A percentile compares a stretch with the other conserved stretches of the same genome.
Evolutionary conservation across 2,888 invertebrate species (phyloP).

Genomic region (Chrysolina haemoptera): DNA sequence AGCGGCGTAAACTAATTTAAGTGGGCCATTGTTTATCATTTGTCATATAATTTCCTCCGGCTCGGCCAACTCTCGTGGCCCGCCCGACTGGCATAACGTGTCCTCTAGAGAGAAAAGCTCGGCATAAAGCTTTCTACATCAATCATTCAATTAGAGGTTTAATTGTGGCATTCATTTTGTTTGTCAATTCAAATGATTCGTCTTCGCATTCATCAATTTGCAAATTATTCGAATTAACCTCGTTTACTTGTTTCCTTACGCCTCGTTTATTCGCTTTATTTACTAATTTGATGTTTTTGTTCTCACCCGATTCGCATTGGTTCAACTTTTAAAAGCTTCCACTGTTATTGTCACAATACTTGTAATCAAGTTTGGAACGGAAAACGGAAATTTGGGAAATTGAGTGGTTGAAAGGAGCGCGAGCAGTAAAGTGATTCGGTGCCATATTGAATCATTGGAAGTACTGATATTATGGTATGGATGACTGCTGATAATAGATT

Average conservation of each 20-base stretch:
- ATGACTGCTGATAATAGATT: no score
- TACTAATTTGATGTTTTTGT: slow-evolving; percentile 51
- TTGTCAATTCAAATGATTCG: slow-evolving; percentile 67
- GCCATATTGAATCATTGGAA: no score
- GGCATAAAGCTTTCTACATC: slow-evolving; percentile 63
- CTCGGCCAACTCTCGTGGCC: slow-evolving; percentile 44
- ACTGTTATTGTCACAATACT: slow-evolving; percentile 28
- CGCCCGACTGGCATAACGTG: slow-evolving; percentile 44
- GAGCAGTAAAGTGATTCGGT: no score
- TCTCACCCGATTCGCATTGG: slow-evolving; percentile 38
- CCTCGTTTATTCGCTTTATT: slow-evolving; percentile 50
- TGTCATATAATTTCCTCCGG: slow-evolving; percentile 62
- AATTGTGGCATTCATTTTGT: slow-evolving; percentile 69
- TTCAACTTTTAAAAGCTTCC: slow-evolving; percentile 38
- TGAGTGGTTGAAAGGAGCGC: neutral
- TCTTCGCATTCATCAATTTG: slow-evolving; percentile 66
- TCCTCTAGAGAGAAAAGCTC: slow-evolving; percentile 35
- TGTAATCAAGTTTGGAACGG: neutral
- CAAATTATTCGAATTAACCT: slow-evolving; percentile 57
- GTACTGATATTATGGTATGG: no score
- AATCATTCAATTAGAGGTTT: slow-evolving; percentile 69
- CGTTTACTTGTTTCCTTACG: slow-evolving; percentile 58
- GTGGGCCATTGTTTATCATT: slow-evolving; percentile 64
- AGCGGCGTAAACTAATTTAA: slow-evolving; percentile 62
- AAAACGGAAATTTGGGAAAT: slow-evolving; percentile 8